Evolutionary conservation across 2,888 invertebrate genomes (phyloP), one percentile per base, ranked within the genome.

Genomic region (Hemaris fuciformis): DNA sequence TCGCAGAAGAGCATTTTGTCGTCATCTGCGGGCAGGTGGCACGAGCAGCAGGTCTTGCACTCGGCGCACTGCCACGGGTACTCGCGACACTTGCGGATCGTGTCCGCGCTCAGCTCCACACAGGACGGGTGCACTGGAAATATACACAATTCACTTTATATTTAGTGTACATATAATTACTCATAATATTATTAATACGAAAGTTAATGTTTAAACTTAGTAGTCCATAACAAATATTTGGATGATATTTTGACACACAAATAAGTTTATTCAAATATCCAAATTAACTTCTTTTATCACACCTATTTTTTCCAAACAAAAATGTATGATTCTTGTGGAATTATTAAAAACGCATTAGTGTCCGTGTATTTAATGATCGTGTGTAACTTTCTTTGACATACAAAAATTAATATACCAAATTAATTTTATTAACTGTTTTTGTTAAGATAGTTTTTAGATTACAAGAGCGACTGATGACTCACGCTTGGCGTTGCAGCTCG

Each of bases 1-100:
- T 98, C 98, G 87, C 98, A 99, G 90, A 96, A 98, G 79, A 98
- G 94, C 97, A 98, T 98, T 89, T 97, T 97, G 80, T 97, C 97
- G 91, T 97, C 97, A 84, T 97, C 96, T 69, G 95, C 95, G 38
- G 96, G 95, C 83, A 95, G 95, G 73, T 94, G 94, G 87, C 98
- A 99, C 70, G 95, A 94, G 67, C 95, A 95, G 90, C 99, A 99
- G 57, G 95, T 95, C 93, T 98, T 98, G 88, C 98, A 99, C 75
- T 97, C 98, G 72, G 96, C 96, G 84, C 98, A 99, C 87, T 97
- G 97, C 99, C 98, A 99, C 77, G 95, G 94, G 88, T 99, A 99
- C 69, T 95, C 95, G 77, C 95, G 95, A 67, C 97, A 96, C 72
- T 97, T 96, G 66, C 95, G 94, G 68, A 97, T 94, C 95, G 98